Base-by-base conservation (phyloP, 2,888 invertebrate species). In the Troides aeacus region DNA sequence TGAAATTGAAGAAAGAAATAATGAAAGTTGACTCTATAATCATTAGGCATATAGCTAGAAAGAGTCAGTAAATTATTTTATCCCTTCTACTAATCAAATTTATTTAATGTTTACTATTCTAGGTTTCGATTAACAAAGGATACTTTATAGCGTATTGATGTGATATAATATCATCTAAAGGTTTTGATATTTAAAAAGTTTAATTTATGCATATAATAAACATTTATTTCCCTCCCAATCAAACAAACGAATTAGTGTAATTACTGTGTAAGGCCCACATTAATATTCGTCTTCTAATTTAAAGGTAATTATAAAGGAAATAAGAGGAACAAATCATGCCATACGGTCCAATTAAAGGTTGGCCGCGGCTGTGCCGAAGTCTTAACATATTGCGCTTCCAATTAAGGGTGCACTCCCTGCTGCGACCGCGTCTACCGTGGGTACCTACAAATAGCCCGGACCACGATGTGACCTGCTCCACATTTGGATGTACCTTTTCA, bases 311-410 rank as follows among this genome's bases (percentile, higher is more conserved):
- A 76, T 75, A 67, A 72, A 73, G 75, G 75, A 73, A 77, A 74
- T 74, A 75, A 76, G 76, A 74, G 74, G 74, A 76, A 75, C 72
- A 73, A 70, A 69, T 66, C 67, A 69, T 72, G 72, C 73, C 75
- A 74, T 73, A 73, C 74, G 74, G 71, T 76, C 83, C 84, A 84
- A 81, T 84, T 75, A 78, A 79, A 74, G 72, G 72, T 79, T 76
- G 50, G 65, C 69, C 46, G 24, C 36, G 78, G 76, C 79, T 78
- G 79, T 80, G 78, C 82, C 81, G 82, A 84, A 83, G 82, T 79
- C 77, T 79, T 90, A 89, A 91, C 87, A 85, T 92, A 92, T 92
- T 86, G 90, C 88, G 79, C 85, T 85, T 81, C 92, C 92, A 92
- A 92, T 92, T 92, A 91, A 87, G 90, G 92, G 79, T 75, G 76